A percentile compares a stretch with the other conserved stretches of the same genome.
These are phyloP conservation scores for Scrobipalpa atriplicella DNA, from an alignment of 2,888 invertebrate species.

Conservation along the genomic window DNA sequence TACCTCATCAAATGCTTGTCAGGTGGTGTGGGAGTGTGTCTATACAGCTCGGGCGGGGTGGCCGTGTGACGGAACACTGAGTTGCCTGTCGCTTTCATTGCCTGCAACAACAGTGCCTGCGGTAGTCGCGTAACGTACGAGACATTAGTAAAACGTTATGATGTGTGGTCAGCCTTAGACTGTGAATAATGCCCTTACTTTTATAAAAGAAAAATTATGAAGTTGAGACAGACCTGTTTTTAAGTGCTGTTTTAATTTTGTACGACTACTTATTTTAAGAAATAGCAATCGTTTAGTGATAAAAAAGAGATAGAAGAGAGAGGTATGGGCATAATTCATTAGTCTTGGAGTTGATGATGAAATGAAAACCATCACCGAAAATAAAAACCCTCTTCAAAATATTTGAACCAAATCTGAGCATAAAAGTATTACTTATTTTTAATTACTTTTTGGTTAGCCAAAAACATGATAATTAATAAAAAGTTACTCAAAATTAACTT, in stretches of 20 bases:
- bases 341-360: background rate
- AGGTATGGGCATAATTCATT: background rate
- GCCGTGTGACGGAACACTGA: conserved; percentile 76
- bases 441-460: too few species aligned
- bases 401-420: too few species aligned
- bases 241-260: too few species aligned
- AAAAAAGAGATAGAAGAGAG: too few species aligned
- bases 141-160: conserved; percentile 37
- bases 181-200: background rate
- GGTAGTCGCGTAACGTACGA: conserved; percentile 41
- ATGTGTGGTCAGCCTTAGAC: background rate
- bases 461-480: too few species aligned
- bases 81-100: conserved; percentile 71
- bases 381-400: too few species aligned
- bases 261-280: too few species aligned
- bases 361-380: conserved; percentile 9
- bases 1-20: conserved; percentile 75
- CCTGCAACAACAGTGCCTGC: conserved; percentile 67
- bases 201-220: too few species aligned
- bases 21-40: conserved; percentile 78
- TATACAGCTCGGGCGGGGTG: conserved; percentile 75
- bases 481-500: too few species aligned
- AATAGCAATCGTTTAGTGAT: too few species aligned
- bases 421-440: too few species aligned
- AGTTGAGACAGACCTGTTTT: too few species aligned